phyloP scores from a whole-genome alignment of 1,140 invertebrate genomes.

The Drosophila leontia region DNA sequence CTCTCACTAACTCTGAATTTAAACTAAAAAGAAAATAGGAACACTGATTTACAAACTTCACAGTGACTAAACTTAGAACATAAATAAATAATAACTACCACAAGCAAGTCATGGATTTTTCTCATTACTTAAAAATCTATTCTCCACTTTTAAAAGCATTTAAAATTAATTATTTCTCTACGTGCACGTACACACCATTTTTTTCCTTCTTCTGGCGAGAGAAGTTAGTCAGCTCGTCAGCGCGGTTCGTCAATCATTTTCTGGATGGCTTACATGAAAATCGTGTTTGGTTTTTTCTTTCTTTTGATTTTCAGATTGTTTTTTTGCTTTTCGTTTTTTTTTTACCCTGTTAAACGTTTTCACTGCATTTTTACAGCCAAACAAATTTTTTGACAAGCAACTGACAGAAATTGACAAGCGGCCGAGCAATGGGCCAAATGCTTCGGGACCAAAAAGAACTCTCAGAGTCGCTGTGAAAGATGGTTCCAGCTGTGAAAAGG shows the following conservation, averaged over 20 bases:
- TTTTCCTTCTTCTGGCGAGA: slow-evolving; percentile 1
- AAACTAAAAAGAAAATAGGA: background rate
- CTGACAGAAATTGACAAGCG: slow-evolving; percentile 82
- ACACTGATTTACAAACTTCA: background rate
- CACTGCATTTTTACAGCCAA: slow-evolving; percentile 75
- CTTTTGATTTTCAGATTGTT: slow-evolving; percentile 17
- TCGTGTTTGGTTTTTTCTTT: slow-evolving; percentile 66
- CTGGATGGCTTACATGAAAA: slow-evolving; percentile 72
- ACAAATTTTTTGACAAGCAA: slow-evolving; percentile 83
- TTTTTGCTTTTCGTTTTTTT: slow-evolving; percentile 19
- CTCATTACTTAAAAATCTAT: background rate
- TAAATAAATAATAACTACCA: background rate
- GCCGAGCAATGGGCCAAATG: slow-evolving; percentile 72
- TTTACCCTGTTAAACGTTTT: slow-evolving; percentile 65
- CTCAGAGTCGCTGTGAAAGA: slow-evolving; percentile 62
- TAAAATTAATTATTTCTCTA: slow-evolving; percentile 4
- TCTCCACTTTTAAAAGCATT: background rate
- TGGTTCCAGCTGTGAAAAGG: slow-evolving; percentile 81
- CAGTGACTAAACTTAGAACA: background rate
- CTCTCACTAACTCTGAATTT: background rate
- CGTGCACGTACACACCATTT: slow-evolving; percentile 10
- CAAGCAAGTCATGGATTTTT: background rate
- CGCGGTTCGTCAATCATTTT: slow-evolving; percentile 70
- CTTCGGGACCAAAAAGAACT: slow-evolving; percentile 54
- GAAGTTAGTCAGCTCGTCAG: slow-evolving; percentile 40